phyloP scores from a whole-genome alignment of 2,113 vertebrate genomes.

The Stigmatopora nigra region DNA sequence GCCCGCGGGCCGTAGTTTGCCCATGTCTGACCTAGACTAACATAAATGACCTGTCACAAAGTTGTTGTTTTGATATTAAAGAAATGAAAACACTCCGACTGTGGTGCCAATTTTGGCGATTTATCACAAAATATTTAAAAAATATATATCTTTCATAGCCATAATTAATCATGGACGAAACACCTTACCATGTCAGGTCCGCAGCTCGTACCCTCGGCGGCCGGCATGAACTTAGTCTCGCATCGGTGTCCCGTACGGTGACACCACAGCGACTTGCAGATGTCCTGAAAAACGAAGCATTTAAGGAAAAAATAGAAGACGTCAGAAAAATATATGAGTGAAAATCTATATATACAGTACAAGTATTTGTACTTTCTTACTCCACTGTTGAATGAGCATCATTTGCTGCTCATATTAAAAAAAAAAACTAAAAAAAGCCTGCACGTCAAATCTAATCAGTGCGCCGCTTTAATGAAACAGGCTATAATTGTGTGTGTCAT shows the following conservation, averaged over 20 bases:
- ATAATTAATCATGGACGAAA: not conserved
- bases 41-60: too few relatives aligned
- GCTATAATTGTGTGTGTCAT: slow-evolving; percentile 51
- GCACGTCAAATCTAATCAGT: slow-evolving; percentile 50
- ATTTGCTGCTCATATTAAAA: slow-evolving; percentile 22
- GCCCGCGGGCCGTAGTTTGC: too few relatives aligned
- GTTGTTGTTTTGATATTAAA: too few relatives aligned
- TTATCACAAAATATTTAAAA: too few relatives aligned
- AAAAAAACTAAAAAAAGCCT: slow-evolving; percentile 33
- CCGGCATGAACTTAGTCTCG: slow-evolving; percentile 98
- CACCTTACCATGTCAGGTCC: slow-evolving; percentile 89
- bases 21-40: too few relatives aligned
- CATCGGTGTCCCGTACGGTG: slow-evolving; percentile 88
- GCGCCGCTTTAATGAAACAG: slow-evolving; percentile 49
- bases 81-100: too few relatives aligned
- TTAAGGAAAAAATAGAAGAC: not conserved
- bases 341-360: not conserved
- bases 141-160: too few relatives aligned
- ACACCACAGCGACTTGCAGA: slow-evolving; percentile 98
- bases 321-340: not conserved
- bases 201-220: slow-evolving; percentile 90
- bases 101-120: too few relatives aligned
- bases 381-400: slow-evolving; percentile 13
- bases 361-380: not conserved
- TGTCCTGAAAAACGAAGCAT: slow-evolving; percentile 76